Percentiles rank a stretch among this genome's conserved stretches.
Conservation (phyloP, 1,140 invertebrate genomes). For the Ridgeia piscesae region DNA sequence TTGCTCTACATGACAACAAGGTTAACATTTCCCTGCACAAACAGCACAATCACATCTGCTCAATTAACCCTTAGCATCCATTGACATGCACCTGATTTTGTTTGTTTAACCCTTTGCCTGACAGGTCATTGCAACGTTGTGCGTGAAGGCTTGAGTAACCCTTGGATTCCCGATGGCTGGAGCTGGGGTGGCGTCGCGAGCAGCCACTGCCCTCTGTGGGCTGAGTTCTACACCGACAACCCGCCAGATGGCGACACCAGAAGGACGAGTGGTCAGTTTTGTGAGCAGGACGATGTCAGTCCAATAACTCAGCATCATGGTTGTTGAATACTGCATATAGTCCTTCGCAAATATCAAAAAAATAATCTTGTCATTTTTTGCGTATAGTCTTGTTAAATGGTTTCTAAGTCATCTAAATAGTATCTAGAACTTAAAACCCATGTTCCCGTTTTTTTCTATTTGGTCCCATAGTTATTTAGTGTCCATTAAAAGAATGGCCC, state of each 20-base stretch:
- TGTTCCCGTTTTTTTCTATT: too few species aligned
- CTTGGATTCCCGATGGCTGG: constrained; percentile 81
- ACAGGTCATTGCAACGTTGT: constrained; percentile 68
- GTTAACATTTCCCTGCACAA: neutral
- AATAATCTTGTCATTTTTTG: too few species aligned
- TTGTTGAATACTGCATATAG: neutral
- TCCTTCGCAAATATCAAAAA: too few species aligned
- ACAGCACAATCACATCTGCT: neutral
- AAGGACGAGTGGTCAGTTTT: neutral
- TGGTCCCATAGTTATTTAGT: too few species aligned
- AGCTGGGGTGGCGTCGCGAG: constrained; percentile 76
- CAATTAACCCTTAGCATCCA: neutral
- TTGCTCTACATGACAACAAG: neutral
- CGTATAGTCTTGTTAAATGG: too few species aligned
- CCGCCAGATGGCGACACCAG: neutral
- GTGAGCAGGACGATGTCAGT: neutral
- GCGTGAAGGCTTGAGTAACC: constrained; percentile 69
- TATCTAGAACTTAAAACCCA: too few species aligned
- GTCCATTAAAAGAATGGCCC: too few species aligned
- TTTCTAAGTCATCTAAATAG: too few species aligned
- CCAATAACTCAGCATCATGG: neutral
- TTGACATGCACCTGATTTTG: neutral
- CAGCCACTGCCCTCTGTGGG: constrained; percentile 73
- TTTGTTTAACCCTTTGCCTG: neutral
- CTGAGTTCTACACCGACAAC: constrained; percentile 55